These are phyloP conservation scores for Dinothrombium tinctorium DNA, from an alignment of 1,140 invertebrate species.

Conservation along the genomic window DNA sequence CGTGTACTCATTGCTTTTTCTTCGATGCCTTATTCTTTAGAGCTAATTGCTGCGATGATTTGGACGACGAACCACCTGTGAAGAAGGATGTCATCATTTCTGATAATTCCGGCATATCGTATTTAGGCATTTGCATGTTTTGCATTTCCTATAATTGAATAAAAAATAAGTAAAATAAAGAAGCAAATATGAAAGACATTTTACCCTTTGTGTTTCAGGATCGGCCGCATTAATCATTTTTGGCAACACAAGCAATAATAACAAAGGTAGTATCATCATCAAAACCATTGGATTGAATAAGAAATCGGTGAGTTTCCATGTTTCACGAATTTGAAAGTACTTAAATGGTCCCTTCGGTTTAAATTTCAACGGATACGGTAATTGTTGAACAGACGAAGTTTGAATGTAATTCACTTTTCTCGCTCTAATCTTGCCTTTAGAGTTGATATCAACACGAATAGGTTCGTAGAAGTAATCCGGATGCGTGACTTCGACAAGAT, in stretches of 20 bases:
- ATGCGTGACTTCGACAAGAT: constrained; percentile 75
- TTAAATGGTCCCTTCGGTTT: constrained; percentile 50
- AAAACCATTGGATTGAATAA: constrained; percentile 90
- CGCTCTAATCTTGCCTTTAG: constrained; percentile 82
- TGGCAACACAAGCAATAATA: constrained; percentile 73
- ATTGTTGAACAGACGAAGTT: constrained; percentile 46
- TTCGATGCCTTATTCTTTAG: no score
- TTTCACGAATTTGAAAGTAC: constrained; percentile 81
- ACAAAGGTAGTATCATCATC: constrained; percentile 81
- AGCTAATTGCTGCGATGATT: not conserved
- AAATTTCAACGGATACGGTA: constrained; percentile 72
- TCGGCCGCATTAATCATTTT: constrained; percentile 74
- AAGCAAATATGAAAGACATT: constrained; percentile 6
- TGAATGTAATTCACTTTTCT: constrained; percentile 85
- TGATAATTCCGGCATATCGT: constrained; percentile 68
- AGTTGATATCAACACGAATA: constrained; percentile 77
- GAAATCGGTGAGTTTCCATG: constrained; percentile 83
- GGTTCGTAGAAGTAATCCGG: constrained; percentile 76
- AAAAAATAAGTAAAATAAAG: constrained; percentile 3
- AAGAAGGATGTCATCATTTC: constrained; percentile 45
- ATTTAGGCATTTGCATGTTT: constrained; percentile 55
- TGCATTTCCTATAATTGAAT: constrained; percentile 45
- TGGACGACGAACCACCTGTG: not conserved
- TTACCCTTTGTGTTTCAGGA: constrained; percentile 64
- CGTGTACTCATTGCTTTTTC: no score